Conservation (phyloP, 2,113 vertebrate species). For the Oostethus manadensis region DNA sequence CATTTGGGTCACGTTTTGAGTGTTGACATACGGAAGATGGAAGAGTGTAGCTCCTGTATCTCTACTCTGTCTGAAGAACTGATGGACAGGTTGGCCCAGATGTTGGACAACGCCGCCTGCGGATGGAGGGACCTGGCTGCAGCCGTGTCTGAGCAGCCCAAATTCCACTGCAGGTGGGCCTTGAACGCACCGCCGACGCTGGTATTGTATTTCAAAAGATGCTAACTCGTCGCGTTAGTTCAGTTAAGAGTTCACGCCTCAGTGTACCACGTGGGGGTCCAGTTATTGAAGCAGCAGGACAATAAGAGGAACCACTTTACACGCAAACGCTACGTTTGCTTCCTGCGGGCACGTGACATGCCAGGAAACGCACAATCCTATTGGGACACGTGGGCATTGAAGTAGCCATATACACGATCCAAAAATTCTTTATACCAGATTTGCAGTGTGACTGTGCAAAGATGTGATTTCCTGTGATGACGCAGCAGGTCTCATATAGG, state of each 20-base stretch:
- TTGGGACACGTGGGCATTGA: no score
- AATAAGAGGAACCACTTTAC: no score
- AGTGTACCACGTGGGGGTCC: background rate
- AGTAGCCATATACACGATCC: no score
- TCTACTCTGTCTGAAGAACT: slow-evolving; percentile 48
- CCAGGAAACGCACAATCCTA: no score
- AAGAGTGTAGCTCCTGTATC: slow-evolving; percentile 58
- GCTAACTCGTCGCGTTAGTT: background rate
- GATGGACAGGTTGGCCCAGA: slow-evolving; percentile 62
- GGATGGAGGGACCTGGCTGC: slow-evolving; percentile 79
- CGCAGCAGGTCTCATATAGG: no score
- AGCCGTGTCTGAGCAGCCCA: slow-evolving; percentile 59
- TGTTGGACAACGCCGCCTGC: slow-evolving; percentile 71
- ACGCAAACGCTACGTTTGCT: no score
- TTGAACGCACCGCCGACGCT: slow-evolving; percentile 13
- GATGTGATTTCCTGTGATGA: no score
- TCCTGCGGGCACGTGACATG: no score
- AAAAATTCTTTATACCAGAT: no score
- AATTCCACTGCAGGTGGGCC: slow-evolving; percentile 76
- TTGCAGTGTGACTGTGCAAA: no score
- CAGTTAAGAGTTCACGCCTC: background rate
- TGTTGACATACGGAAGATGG: slow-evolving; percentile 48
- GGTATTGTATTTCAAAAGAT: background rate
- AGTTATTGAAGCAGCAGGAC: no score
- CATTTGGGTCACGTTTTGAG: no score